A percentile compares a stretch with the other conserved stretches of the same genome.
phyloP scores from a whole-genome alignment of 2,113 vertebrate species.

The Mormyrus iriodes region DNA sequence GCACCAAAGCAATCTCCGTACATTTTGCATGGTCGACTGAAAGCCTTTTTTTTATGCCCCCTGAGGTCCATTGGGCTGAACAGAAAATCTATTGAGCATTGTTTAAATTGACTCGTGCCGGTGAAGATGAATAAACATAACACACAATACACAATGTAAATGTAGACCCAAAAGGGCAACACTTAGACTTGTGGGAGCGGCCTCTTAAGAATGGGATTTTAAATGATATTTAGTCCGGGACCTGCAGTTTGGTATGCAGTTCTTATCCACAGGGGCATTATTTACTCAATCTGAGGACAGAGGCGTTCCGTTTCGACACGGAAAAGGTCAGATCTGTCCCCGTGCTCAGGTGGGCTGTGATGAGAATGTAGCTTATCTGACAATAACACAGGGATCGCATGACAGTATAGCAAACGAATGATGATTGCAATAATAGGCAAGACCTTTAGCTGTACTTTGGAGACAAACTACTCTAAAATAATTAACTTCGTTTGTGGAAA shows the following conservation, averaged over 20 bases:
- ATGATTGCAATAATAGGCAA: neutral
- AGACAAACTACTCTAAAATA: conserved; percentile 6
- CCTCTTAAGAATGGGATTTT: conserved; percentile 19
- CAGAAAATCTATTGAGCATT: conserved; percentile 16
- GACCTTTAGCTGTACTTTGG: neutral
- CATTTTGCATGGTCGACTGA: conserved; percentile 31
- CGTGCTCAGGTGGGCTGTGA: neutral
- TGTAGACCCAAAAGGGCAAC: conserved; percentile 13
- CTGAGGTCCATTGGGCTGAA: neutral
- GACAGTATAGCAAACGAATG: neutral
- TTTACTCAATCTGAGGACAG: conserved; percentile 5
- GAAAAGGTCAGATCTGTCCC: conserved; percentile 10
- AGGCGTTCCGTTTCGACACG: neutral
- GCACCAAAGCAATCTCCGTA: conserved; percentile 35
- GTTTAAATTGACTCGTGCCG: conserved; percentile 12
- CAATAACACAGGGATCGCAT: neutral
- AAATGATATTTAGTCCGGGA: conserved; percentile 17
- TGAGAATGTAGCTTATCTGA: conserved; percentile 10
- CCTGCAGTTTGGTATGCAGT: neutral
- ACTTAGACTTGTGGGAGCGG: neutral
- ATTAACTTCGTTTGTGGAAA: neutral
- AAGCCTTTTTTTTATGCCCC: conserved; percentile 24
- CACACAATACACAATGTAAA: conserved; percentile 13
- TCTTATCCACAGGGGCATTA: neutral
- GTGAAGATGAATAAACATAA: conserved; percentile 17